phyloP scores from a whole-genome alignment of 1,140 invertebrate species.

The Lucilia cuprina region DNA sequence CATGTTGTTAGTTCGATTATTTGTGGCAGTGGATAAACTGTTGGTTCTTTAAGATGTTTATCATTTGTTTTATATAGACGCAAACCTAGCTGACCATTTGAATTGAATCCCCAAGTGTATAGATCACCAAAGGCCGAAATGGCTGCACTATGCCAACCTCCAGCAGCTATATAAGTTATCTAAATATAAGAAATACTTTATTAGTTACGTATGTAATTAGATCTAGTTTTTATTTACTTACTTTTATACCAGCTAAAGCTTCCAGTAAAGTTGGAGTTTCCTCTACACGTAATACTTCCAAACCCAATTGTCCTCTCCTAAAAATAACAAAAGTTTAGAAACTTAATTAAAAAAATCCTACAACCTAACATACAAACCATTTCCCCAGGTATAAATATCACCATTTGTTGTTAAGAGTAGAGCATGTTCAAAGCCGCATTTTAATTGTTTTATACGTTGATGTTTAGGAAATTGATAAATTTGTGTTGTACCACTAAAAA shows the following conservation, averaged over 20 bases:
- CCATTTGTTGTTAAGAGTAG: slow-evolving; percentile 76
- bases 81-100: slow-evolving; percentile 82
- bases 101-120: slow-evolving; percentile 93
- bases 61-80: slow-evolving; percentile 57
- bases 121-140: slow-evolving; percentile 79
- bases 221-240: slow-evolving; percentile 36
- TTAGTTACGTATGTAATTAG: background rate
- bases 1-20: slow-evolving; percentile 54
- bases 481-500: slow-evolving; percentile 69
- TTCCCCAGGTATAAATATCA: slow-evolving; percentile 80
- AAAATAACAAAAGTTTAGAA: slow-evolving; percentile 27
- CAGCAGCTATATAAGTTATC: slow-evolving; percentile 73
- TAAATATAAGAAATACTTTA: slow-evolving; percentile 37
- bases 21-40: slow-evolving; percentile 56
- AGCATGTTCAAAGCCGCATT: slow-evolving; percentile 81
- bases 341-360: background rate
- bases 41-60: slow-evolving; percentile 47
- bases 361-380: slow-evolving; percentile 72
- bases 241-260: slow-evolving; percentile 75
- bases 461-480: slow-evolving; percentile 66
- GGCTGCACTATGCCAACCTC: slow-evolving; percentile 85
- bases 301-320: slow-evolving; percentile 86
- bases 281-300: slow-evolving; percentile 71
- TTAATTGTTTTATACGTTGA: slow-evolving; percentile 69
- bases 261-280: slow-evolving; percentile 72